Percentiles rank a stretch among this genome's conserved stretches.
phyloP scores from a whole-genome alignment of 2,113 vertebrate genomes.

The Chionis minor region DNA sequence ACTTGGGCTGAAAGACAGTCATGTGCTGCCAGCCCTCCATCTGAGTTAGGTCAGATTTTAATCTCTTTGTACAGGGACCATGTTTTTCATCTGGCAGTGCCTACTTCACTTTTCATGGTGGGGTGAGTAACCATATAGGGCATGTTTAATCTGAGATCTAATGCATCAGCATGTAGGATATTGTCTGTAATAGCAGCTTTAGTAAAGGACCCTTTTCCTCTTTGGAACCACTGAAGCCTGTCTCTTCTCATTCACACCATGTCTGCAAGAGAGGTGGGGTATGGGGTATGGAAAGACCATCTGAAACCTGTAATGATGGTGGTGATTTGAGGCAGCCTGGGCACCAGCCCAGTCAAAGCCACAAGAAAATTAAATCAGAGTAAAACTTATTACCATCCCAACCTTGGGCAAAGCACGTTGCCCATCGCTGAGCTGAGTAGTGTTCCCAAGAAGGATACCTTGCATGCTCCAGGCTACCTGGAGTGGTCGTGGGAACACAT shows the following conservation, averaged over 20 bases:
- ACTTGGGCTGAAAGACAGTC: neutral
- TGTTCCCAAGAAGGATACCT: neutral
- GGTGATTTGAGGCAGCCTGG: neutral
- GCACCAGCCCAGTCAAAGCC: neutral
- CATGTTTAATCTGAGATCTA: slow-evolving; percentile 30
- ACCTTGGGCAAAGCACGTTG: neutral
- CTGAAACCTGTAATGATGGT: neutral
- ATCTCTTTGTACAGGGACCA: neutral
- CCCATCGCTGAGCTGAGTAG: neutral
- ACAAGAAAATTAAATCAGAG: neutral
- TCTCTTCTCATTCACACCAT: neutral
- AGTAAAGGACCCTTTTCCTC: neutral
- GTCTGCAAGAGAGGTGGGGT: neutral
- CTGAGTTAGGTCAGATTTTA: slow-evolving; percentile 25
- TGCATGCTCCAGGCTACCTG: neutral
- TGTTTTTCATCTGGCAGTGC: neutral
- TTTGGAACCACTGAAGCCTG: neutral
- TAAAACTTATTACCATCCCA: neutral
- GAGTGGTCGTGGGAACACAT: neutral
- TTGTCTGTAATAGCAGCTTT: neutral
- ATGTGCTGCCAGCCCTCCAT: neutral
- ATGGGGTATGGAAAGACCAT: neutral
- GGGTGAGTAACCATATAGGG: neutral
- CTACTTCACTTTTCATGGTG: neutral
- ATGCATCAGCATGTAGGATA: neutral